These are phyloP conservation scores for Plebejus melissa DNA, from an alignment of 2,888 invertebrate species.

Conservation along the genomic window DNA sequence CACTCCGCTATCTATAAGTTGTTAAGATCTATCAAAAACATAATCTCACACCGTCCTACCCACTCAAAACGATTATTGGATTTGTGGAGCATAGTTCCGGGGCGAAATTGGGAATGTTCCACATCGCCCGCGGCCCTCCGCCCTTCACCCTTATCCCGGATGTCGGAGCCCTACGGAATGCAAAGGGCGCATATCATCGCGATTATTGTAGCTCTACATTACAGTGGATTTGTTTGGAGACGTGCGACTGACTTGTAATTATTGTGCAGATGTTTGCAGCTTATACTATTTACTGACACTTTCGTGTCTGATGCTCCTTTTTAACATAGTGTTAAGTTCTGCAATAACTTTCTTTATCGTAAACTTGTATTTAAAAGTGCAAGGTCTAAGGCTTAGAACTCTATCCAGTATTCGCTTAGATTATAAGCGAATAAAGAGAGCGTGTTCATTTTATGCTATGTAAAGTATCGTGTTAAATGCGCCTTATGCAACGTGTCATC, in stretches of 20 bases:
- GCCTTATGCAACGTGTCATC: too few relatives aligned
- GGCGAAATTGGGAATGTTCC: slow-evolving; percentile 33
- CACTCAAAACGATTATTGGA: slow-evolving; percentile 23
- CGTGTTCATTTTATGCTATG: too few relatives aligned
- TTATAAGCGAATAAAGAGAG: too few relatives aligned
- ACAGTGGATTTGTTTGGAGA: background rate
- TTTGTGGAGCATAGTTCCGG: slow-evolving; percentile 33
- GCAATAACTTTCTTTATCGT: too few relatives aligned
- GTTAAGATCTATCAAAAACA: background rate
- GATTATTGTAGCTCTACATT: background rate
- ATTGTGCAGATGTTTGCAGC: background rate
- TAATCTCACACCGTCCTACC: background rate
- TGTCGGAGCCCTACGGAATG: background rate
- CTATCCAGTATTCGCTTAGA: too few relatives aligned
- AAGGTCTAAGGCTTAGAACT: too few relatives aligned
- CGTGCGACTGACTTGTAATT: background rate
- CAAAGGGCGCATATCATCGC: background rate
- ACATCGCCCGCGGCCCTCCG: background rate
- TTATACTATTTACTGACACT: too few relatives aligned
- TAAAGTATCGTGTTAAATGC: too few relatives aligned
- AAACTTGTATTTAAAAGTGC: too few relatives aligned
- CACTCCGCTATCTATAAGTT: too few relatives aligned
- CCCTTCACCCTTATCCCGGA: background rate
- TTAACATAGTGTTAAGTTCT: too few relatives aligned
- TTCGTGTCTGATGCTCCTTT: too few relatives aligned